Evolutionary conservation across 92 coral and sea anemone species (phyloP), one percentile per base, ranked within the genome.

Genomic region (Desmophyllum pertusum): DNA sequence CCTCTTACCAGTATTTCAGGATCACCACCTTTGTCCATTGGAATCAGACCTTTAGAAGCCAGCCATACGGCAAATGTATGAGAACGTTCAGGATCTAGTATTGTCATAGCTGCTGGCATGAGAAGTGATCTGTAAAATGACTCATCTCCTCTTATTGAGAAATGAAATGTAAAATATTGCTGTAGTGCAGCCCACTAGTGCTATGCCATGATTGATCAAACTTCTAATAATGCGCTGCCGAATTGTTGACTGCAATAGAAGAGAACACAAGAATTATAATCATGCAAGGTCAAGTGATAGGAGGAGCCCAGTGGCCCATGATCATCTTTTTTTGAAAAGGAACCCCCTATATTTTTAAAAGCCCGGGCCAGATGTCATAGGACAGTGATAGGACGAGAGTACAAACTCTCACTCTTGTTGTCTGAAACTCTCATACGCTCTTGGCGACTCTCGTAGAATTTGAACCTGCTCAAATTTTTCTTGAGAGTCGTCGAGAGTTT

Each of bases 21-120:
- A 74, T 93, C 98, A 19, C 62, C 75, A 65, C 81, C 79, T 13
- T 39, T 62, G 73, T 96, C 99, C 40, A 75, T 75, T 4, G 99
- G 99, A 43, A 94, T 88, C 37, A 94, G 46, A 63, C 97, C 99
- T 76, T 87, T 90, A 5, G 97, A 78, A 18, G 98, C 99, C 59
- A 94, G 39, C 94, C 93, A 94, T 11, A 96, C 98, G 71, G 94
- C 99, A 62, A 90, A 55, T 48, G 76, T 66, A 81, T 96, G 99
- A 53, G 99, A 93, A 29, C 81, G 82, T 80, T 96, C 99, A 46
- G 99, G 94, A 76, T 91, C 94, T 30, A 96, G 42, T 23, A 87
- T 85, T 79, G 86, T 88, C 39, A 87, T 64, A 2, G 79, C 96
- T 0, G 79, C 87, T 10, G 99, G 98, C 98, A 96, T 96, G 55